Conservation (phyloP, 2,113 vertebrate genomes). For the Boleophthalmus pectinirostris region DNA sequence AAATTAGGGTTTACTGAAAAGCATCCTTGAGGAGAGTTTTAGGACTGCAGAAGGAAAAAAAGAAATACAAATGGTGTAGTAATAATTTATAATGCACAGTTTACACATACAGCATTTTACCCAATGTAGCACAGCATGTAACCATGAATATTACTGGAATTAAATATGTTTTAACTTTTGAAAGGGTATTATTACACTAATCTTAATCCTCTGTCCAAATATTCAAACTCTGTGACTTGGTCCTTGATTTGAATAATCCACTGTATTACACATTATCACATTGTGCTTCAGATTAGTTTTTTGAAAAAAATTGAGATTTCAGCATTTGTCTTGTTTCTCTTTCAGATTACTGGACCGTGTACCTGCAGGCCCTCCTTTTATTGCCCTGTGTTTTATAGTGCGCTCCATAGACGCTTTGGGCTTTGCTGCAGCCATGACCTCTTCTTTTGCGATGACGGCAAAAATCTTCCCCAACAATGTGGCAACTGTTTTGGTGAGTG, state of each 20-base stretch:
- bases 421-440: conserved; percentile 85
- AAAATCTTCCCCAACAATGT: conserved; percentile 90
- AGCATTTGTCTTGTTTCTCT: background rate
- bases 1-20: background rate
- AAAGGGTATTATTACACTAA: background rate
- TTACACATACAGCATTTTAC: too few species aligned
- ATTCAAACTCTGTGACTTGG: background rate
- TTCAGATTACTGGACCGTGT: conserved; percentile 85
- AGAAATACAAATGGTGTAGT: too few species aligned
- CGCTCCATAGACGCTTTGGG: conserved; percentile 87
- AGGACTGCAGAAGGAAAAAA: too few species aligned
- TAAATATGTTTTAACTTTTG: background rate
- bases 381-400: conserved; percentile 87
- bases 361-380: conserved; percentile 80
- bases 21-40: background rate
- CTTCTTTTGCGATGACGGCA: conserved; percentile 86
- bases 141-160: background rate
- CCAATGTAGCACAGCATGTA: background rate
- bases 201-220: background rate
- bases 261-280: background rate
- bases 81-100: too few species aligned
- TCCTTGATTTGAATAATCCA: background rate
- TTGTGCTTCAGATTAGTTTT: background rate
- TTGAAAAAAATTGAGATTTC: background rate
- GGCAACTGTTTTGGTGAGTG: conserved; percentile 91